These are phyloP conservation scores for Acanthosepion lycidas DNA, from an alignment of 2,888 invertebrate genomes.

Conservation along the genomic window DNA sequence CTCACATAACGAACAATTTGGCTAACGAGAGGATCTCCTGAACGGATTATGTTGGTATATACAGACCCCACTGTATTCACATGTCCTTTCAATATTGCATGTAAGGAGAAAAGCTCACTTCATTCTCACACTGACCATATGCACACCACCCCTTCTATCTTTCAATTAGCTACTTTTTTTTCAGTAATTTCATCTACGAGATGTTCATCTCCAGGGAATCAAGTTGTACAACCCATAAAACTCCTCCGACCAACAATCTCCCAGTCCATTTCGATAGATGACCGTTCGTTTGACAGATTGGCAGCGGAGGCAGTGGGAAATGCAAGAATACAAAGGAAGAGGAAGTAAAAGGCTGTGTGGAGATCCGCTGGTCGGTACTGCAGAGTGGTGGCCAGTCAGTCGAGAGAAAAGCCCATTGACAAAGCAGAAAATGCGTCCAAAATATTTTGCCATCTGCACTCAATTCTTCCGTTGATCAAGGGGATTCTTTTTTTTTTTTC, in stretches of 20 bases:
- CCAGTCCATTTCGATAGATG: background rate
- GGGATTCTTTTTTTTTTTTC: too few relatives aligned
- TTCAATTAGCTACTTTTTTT: conserved; percentile 33
- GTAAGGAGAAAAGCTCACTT: too few relatives aligned
- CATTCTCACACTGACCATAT: too few relatives aligned
- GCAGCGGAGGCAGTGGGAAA: too few relatives aligned
- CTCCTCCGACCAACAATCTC: background rate
- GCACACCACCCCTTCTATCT: background rate
- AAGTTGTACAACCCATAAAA: background rate
- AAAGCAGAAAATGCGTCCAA: background rate
- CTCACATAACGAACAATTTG: too few relatives aligned
- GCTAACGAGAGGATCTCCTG: too few relatives aligned
- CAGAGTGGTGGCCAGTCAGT: background rate
- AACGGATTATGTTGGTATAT: too few relatives aligned
- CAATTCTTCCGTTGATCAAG: background rate
- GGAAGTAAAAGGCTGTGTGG: background rate
- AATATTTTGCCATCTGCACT: conserved; percentile 14
- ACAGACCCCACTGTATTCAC: too few relatives aligned
- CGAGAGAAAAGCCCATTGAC: background rate
- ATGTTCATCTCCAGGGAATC: conserved; percentile 18
- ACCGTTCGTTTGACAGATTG: conserved; percentile 17
- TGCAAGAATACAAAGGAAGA: too few relatives aligned
- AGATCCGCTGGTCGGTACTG: background rate
- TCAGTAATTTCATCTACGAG: background rate
- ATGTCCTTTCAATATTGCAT: too few relatives aligned